Base-by-base conservation (phyloP, 2,797 vertebrate genomes). In the Argyrosomus regius region DNA sequence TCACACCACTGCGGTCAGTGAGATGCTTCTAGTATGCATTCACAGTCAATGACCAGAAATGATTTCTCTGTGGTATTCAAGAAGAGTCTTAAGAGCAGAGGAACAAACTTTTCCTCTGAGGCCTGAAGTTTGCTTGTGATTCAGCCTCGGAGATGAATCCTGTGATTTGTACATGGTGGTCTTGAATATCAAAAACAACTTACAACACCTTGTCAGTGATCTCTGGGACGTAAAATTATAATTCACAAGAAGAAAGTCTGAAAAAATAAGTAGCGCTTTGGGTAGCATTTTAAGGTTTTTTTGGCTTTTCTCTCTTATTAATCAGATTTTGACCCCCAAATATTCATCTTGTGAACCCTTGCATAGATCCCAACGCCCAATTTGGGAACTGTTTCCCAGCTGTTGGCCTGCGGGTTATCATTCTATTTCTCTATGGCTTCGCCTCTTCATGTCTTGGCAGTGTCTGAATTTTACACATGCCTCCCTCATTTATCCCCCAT, bases 1-100 rank as follows among this genome's bases (percentile, higher is more conserved):
- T 82, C 69, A 64, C 68, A 81, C 64, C 81, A 67, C 84, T 82
- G 81, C 80, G 83, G 87, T 89, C 69, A 75, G 48, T 24, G 76
- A 80, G 83, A 87, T 86, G 71, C 82, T 73, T 89, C 14, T n/a
- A 31, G 61, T 45, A 43, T 66, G 68, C n/a, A 45, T 72, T 85
- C 81, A 59, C 79, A 46, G 80, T 77, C 46, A 13, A 22, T 69
- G 58, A 81, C 26, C 61, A 72, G 67, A 65, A 75, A 66, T 54
- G 16, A 78, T 61, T 64, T 54, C 53, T 80, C 53, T 78, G 60
- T 56, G 53, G 57, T 73, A 18, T 85, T 68, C 17, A 59, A 62
- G 72, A 75, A 12, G 35, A 56, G 3, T 28, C 45, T 45, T 11
- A 6, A 72, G 48, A 57, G 65, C 35, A 48, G 6, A 13, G 28